Percentiles rank a stretch among this genome's conserved stretches.
phyloP scores from a whole-genome alignment of 2,888 invertebrate species.

The Polia nebulosa region DNA sequence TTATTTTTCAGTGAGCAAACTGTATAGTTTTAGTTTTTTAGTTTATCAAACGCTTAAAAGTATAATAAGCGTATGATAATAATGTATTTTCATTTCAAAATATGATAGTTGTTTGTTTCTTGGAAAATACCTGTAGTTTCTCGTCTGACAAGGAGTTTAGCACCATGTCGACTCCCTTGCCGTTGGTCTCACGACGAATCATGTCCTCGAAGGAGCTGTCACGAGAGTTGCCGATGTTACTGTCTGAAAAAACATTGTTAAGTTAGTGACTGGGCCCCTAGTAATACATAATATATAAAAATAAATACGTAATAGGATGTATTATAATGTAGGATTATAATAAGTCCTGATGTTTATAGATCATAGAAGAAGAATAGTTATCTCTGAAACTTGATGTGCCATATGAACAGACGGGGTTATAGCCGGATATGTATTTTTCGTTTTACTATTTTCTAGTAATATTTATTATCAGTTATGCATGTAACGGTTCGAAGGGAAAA shows the following conservation, averaged over 20 bases:
- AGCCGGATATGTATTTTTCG: too few species aligned
- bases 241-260: constrained; percentile 74
- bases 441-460: too few species aligned
- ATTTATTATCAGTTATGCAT: too few species aligned
- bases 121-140: constrained; percentile 92
- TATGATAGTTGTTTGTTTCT: neutral
- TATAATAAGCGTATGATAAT: neutral
- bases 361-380: neutral
- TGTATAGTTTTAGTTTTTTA: too few species aligned
- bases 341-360: neutral
- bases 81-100: neutral
- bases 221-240: constrained; percentile 96
- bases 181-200: constrained; percentile 95
- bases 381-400: neutral
- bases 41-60: too few species aligned
- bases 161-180: constrained; percentile 97
- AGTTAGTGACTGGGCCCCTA: neutral
- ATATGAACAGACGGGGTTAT: too few species aligned
- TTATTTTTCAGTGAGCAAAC: neutral
- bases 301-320: neutral
- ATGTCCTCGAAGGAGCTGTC: constrained; percentile 97
- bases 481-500: too few species aligned
- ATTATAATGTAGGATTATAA: too few species aligned
- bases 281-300: too few species aligned
- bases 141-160: constrained; percentile 98